Base-by-base conservation (phyloP, 2,888 invertebrate species). In the Magallana nippona region DNA sequence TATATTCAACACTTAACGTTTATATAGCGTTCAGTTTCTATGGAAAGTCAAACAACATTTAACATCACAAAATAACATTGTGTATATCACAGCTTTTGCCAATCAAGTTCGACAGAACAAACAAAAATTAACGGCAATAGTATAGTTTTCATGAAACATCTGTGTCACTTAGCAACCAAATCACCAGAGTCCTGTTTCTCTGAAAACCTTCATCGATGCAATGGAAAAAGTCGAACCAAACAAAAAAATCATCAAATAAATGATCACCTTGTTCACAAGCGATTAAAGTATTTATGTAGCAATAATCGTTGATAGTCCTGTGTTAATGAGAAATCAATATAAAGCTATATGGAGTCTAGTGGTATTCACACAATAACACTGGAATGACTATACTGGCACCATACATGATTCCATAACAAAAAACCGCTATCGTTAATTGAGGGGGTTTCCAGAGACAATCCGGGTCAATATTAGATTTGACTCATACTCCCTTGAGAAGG, bases 1-100 rank as follows among this genome's bases (percentile, higher is more conserved):
- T 27, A 32, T 71, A 15, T 44, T 44, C 60, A n/a, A 60, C 17
- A 60, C 60, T n/a, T n/a, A n/a, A 27, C 32, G 13, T 71, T 71
- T 71, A 44, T 44, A 22, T 71, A 71, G 15, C 71, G 71, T 15
- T 27, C 71, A 71, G 44, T 71, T n/a, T 60, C 60, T 60, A 60
- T 60, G 60, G 60, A 60, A 60, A 17, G n/a, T 60, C 71, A 71
- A 63, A 71, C 27, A 27, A 71, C 22, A 71, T 27, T 15, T 15
- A 27, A 71, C 71, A 71, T 71, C 71, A 27, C 27, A 71, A 71
- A 22, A 71, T 71, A 71, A 60, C 60, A 19, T 60, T 17, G 71
- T 71, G 71, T 71, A 27, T 71, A 71, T 71, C 71, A 71, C 71
- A 71, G 71, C 19, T 71, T 71, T 71, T 71, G 71, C 71, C 71